These are phyloP conservation scores for Platerodrilus igneus DNA, from an alignment of 2,888 invertebrate species.

Conservation along the genomic window DNA sequence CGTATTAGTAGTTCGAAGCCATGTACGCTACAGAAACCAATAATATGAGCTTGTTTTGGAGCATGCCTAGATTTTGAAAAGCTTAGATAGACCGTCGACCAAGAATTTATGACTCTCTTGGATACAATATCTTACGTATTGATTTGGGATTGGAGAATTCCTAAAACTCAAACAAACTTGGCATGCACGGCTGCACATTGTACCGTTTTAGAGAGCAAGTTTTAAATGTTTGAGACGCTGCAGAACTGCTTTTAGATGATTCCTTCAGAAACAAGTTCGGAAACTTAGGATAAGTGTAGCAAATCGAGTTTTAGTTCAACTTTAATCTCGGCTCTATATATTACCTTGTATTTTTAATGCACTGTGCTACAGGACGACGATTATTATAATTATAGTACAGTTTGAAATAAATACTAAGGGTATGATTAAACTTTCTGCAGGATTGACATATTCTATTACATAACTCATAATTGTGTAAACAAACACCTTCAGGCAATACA, in stretches of 20 bases:
- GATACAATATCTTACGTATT: constrained; percentile 21
- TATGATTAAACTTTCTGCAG: too few species aligned
- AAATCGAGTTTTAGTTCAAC: too few species aligned
- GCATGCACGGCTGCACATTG: constrained; percentile 12
- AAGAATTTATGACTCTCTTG: constrained; percentile 21
- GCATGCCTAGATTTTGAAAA: constrained; percentile 17
- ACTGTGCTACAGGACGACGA: too few species aligned
- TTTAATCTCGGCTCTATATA: too few species aligned
- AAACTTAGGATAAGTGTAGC: too few species aligned
- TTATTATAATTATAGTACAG: too few species aligned
- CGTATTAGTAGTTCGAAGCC: constrained; percentile 12
- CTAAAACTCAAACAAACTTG: constrained; percentile 20
- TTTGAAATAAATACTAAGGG: too few species aligned
- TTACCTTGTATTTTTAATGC: too few species aligned
- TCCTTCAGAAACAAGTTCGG: constrained; percentile 3
- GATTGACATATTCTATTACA: too few species aligned
- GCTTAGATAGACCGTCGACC: constrained; percentile 14
- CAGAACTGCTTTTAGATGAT: constrained; percentile 1
- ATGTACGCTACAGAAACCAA: constrained; percentile 11
- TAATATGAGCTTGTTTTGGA: constrained; percentile 18
- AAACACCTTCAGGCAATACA: too few species aligned
- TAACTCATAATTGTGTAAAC: too few species aligned
- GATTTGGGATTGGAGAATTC: constrained; percentile 16
- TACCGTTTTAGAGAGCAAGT: constrained; percentile 7
- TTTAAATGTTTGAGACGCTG: constrained; percentile 8